Conservation (phyloP, 2,888 invertebrate genomes). For the Epistrophe eligans region DNA sequence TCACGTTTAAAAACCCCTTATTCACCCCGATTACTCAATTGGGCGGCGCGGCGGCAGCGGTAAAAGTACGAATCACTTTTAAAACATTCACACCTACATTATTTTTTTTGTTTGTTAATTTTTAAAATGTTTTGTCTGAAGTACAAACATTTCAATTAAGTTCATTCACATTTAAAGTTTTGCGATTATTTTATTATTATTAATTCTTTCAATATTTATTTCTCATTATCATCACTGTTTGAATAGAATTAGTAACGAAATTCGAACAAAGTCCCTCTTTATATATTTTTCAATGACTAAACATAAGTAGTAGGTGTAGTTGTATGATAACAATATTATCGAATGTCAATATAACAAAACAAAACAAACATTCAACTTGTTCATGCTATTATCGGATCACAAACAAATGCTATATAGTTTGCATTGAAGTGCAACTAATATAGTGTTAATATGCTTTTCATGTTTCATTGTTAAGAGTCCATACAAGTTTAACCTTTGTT, state of each 20-base stretch:
- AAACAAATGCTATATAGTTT: conserved; percentile 6
- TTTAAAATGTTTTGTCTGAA: not conserved
- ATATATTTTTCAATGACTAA: not conserved
- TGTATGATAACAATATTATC: conserved; percentile 34
- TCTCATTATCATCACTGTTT: not conserved
- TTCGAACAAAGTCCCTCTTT: conserved; percentile 1
- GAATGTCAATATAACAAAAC: conserved; percentile 40
- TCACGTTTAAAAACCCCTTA: too few relatives aligned
- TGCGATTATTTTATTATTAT: not conserved
- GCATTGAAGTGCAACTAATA: conserved; percentile 24
- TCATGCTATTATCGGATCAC: conserved; percentile 25
- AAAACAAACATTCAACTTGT: conserved; percentile 17
- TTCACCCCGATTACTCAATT: too few relatives aligned
- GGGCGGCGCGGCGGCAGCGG: too few relatives aligned
- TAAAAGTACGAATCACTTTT: too few relatives aligned
- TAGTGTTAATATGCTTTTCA: conserved; percentile 7
- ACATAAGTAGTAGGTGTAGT: not conserved
- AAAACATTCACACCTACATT: too few relatives aligned
- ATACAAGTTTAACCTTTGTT: conserved; percentile 14
- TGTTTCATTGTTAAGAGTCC: conserved; percentile 32
- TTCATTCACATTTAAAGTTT: not conserved
- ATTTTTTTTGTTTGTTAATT: too few relatives aligned
- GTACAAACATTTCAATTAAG: not conserved
- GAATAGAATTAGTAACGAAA: not conserved
- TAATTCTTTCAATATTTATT: not conserved